Conservation (phyloP, 1,140 invertebrate species). For the Frieseomelitta varia region DNA sequence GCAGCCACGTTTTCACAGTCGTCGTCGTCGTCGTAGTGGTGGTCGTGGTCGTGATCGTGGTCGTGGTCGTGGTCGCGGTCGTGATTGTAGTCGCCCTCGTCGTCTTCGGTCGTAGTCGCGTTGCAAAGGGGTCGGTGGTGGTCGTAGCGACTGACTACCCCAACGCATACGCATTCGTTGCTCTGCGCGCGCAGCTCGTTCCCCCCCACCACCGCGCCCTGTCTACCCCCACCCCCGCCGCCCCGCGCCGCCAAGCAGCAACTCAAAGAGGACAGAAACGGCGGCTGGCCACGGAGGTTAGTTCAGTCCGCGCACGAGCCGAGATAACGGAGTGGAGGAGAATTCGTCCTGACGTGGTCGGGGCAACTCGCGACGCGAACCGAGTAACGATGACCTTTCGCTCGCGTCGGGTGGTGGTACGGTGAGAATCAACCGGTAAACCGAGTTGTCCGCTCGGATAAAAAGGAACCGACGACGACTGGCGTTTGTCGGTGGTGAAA, state of each 20-base stretch:
- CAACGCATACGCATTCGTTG: constrained; percentile 49
- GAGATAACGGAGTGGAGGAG: constrained; percentile 28
- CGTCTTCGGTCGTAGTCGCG: neutral
- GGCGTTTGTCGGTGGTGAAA: neutral
- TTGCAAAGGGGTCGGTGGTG: neutral
- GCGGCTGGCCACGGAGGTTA: constrained; percentile 54
- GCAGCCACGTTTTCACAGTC: neutral
- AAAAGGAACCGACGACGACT: constrained; percentile 5
- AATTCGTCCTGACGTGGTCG: neutral
- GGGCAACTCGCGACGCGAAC: constrained; percentile 35
- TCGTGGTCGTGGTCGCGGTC: neutral
- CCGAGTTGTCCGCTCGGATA: constrained; percentile 29
- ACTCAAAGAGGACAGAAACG: constrained; percentile 34
- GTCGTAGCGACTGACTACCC: constrained; percentile 15
- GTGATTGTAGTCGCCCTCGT: neutral
- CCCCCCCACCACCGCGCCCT: neutral
- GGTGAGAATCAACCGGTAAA: constrained; percentile 51
- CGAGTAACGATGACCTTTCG: constrained; percentile 53
- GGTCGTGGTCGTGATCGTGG: too few species aligned
- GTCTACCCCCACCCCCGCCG: constrained; percentile 14
- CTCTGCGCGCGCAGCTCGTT: constrained; percentile 27
- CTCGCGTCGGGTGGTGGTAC: constrained; percentile 34
- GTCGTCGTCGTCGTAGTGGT: neutral
- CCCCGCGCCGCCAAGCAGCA: neutral
- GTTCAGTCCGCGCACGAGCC: constrained; percentile 61